phyloP scores from a whole-genome alignment of 2,888 invertebrate genomes.

The Eugnorisma glareosa region DNA sequence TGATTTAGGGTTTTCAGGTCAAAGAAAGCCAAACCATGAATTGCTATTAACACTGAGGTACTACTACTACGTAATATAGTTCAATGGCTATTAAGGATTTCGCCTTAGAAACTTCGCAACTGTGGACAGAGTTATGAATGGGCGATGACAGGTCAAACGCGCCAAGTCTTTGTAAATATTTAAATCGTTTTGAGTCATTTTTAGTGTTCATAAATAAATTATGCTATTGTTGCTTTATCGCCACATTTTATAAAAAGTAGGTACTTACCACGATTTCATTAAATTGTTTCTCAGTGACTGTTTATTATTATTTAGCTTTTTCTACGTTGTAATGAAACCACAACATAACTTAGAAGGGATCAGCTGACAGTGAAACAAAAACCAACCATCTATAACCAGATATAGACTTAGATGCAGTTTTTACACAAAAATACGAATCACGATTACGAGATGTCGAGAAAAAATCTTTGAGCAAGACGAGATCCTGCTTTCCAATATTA shows the following conservation, averaged over 20 bases:
- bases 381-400: conserved; percentile 1
- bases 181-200: conserved; percentile 50
- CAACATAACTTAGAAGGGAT: conserved; percentile 23
- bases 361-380: conserved; percentile 56
- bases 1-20: conserved; percentile 37
- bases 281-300: conserved; percentile 17
- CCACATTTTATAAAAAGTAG: conserved; percentile 25
- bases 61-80: too few species aligned
- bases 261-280: conserved; percentile 23
- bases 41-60: too few species aligned
- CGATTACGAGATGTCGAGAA: conserved; percentile 30
- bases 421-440: conserved; percentile 47
- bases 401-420: conserved; percentile 20
- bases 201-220: conserved; percentile 26
- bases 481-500: conserved; percentile 17
- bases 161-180: conserved; percentile 42
- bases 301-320: conserved; percentile 2
- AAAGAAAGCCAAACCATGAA: conserved; percentile 46
- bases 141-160: conserved; percentile 45
- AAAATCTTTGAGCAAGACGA: conserved; percentile 11
- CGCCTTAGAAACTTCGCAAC: conserved; percentile 13
- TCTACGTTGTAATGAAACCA: conserved; percentile 25
- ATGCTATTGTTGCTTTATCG: conserved; percentile 8
- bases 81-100: too few species aligned
- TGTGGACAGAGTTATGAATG: conserved; percentile 58